phyloP scores from a whole-genome alignment of 1,140 invertebrate genomes.

The Colletes latitarsis region DNA sequence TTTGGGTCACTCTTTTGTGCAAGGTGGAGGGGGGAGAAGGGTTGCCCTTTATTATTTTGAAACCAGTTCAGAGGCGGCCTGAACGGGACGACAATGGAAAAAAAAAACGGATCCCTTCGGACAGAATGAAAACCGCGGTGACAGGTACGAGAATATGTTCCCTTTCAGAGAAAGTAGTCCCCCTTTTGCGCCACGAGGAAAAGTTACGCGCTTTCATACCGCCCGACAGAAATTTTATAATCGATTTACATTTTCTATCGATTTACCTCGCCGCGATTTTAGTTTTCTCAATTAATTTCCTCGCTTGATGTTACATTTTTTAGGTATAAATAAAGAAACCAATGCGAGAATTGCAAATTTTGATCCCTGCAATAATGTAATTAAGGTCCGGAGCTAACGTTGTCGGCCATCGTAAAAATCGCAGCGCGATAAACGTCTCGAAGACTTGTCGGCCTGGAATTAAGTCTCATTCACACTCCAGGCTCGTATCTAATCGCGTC shows the following conservation, averaged over 20 bases:
- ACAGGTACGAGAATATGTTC: slow-evolving; percentile 45
- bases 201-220: slow-evolving; percentile 12
- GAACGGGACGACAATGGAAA: slow-evolving; percentile 39
- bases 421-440: neutral
- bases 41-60: slow-evolving; percentile 59
- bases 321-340: too few species aligned
- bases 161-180: slow-evolving; percentile 37
- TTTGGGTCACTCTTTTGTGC: slow-evolving; percentile 56
- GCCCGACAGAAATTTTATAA: neutral
- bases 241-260: neutral
- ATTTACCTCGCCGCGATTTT: too few species aligned
- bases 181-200: neutral
- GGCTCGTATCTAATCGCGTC: slow-evolving; percentile 13
- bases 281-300: neutral
- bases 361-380: neutral
- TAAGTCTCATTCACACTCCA: slow-evolving; percentile 24
- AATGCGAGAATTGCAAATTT: too few species aligned
- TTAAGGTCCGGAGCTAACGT: neutral
- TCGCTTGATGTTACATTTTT: neutral
- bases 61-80: slow-evolving; percentile 39
- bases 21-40: slow-evolving; percentile 15
- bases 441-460: neutral
- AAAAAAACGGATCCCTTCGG: slow-evolving; percentile 41
- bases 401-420: neutral
- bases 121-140: slow-evolving; percentile 31